Base-by-base conservation (phyloP, 2,113 vertebrate species). In the Herpetotheres cachinnans region DNA sequence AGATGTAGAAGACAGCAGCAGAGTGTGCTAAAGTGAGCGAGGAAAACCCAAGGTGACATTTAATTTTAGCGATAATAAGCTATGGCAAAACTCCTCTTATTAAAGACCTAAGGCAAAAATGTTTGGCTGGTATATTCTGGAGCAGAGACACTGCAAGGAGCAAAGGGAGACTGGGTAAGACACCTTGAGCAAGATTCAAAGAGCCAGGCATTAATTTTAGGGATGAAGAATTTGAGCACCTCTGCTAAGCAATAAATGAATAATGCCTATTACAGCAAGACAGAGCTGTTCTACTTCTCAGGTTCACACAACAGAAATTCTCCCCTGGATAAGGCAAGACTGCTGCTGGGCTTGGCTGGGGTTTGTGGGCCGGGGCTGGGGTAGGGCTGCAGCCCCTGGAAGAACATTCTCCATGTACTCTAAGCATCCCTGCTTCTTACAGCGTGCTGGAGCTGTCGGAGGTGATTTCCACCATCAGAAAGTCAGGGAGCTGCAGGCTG, bases 21-120 rank as follows among this genome's bases (percentile, higher is more conserved):
- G 91, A 91, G 90, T 61, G 91, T 38, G 55, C 91, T 70, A 73
- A 87, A 95, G 94, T 58, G 97, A 97, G 96, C 50, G 29, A 94
- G 94, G 93, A 97, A 96, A 94, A 96, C 96, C 96, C 96, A 97
- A 97, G 96, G 97, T 97, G 97, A 97, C 96, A 97, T 92, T 94
- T 96, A 97, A 97, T 97, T 97, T 95, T 70, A 95, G 94, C 1
- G 13, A 91, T 96, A 97, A 97, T 97, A 97, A 97, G 95, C 94
- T 90, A 77, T 67, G 89, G 94, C 84, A 93, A 96, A 96, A 88
- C 79, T 93, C 70, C 74, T 61, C 93, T 93, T 96, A 82, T 95
- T 97, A 91, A 95, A 96, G 94, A 96, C 94, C 86, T 83, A 19
- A 93, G 93, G 95, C 95, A 87, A 72, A 94, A 85, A 65, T 5